These are phyloP conservation scores for Macrosoma leucophasiata DNA, from an alignment of 2,888 invertebrate species.

Conservation along the genomic window DNA sequence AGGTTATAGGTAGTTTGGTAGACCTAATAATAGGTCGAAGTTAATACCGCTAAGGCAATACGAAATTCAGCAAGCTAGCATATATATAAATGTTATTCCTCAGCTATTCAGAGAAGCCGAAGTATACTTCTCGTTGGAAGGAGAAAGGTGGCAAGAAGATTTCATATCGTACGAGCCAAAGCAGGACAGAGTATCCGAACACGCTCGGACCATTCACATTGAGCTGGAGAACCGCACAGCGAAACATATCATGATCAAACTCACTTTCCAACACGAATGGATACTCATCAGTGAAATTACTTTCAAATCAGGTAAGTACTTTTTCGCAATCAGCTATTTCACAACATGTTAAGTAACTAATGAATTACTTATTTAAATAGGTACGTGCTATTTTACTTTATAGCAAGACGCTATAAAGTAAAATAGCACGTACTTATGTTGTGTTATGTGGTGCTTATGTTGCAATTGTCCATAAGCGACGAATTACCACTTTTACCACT, in stretches of 20 bases:
- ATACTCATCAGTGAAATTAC: conserved; percentile 91
- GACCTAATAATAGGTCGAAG: no score
- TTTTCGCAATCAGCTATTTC: no score
- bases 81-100: conserved; percentile 1
- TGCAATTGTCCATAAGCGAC: no score
- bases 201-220: conserved; percentile 81
- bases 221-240: conserved; percentile 84
- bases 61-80: no score
- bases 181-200: conserved; percentile 71
- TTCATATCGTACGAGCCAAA: conserved; percentile 79
- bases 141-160: conserved; percentile 82
- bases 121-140: conserved; percentile 88
- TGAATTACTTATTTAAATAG: conserved; percentile 30
- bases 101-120: conserved; percentile 85
- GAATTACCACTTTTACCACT: no score
- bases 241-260: conserved; percentile 82
- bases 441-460: no score
- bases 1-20: no score
- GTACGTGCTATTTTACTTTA: no score
- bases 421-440: no score
- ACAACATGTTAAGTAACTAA: conserved; percentile 17
- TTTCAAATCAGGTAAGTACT: conserved; percentile 86
- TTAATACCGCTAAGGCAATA: no score
- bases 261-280: conserved; percentile 89
- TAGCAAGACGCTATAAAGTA: no score